phyloP scores from a whole-genome alignment of 1,140 invertebrate species.

The Bombus waltoni region DNA sequence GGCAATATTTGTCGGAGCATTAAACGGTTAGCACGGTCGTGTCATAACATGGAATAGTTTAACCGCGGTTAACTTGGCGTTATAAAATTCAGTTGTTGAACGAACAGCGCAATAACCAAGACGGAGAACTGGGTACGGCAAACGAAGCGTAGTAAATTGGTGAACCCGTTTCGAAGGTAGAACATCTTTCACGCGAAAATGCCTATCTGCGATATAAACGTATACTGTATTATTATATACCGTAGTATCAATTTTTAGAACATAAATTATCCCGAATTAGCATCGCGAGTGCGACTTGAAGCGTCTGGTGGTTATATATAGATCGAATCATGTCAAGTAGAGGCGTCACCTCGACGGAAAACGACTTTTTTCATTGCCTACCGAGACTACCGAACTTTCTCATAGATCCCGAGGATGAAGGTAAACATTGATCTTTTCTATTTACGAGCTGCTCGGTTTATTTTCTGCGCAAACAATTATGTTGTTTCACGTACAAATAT shows the following conservation, averaged over 20 bases:
- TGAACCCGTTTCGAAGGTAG: background rate
- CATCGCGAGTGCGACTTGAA: conserved; percentile 2
- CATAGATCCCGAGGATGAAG: conserved; percentile 75
- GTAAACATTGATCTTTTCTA: conserved; percentile 47
- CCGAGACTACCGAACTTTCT: conserved; percentile 71
- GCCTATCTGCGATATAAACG: background rate
- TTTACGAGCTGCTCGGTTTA: background rate
- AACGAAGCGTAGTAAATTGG: background rate
- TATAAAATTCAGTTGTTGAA: conserved; percentile 15
- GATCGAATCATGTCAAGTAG: conserved; percentile 76
- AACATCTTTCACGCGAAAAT: background rate
- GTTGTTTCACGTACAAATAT: too few relatives aligned
- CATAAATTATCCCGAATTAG: background rate
- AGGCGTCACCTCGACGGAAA: conserved; percentile 73
- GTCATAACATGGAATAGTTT: background rate
- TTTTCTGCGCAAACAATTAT: too few relatives aligned
- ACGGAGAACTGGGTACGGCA: background rate
- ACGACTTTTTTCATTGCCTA: conserved; percentile 65
- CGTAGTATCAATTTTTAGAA: background rate
- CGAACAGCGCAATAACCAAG: background rate
- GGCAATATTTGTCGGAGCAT: background rate
- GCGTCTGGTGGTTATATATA: background rate
- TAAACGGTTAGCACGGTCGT: conserved; percentile 10
- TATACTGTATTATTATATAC: background rate
- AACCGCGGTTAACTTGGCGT: background rate